Percentiles rank a stretch among this genome's conserved stretches.
phyloP scores from a whole-genome alignment of 2,888 invertebrate genomes.

The Chymomyza fuscimana region DNA sequence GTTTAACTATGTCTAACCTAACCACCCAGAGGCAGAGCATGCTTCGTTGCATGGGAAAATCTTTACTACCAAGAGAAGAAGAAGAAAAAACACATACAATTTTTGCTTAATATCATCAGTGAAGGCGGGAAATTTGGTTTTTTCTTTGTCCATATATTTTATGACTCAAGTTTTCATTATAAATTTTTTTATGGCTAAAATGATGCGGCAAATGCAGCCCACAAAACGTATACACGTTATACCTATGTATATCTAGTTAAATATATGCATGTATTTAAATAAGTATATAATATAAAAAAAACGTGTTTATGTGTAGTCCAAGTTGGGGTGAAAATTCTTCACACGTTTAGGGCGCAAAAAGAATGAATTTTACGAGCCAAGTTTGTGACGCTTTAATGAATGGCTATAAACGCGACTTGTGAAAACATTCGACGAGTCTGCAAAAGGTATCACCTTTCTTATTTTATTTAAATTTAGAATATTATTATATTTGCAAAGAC shows the following conservation, averaged over 20 bases:
- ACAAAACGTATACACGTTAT: not conserved
- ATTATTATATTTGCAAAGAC: no score
- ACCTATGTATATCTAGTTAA: not conserved
- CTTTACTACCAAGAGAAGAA: conserved; percentile 7
- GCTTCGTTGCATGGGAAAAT: conserved; percentile 57
- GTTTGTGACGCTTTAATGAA: conserved; percentile 35
- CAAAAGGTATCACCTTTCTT: no score
- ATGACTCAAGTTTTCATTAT: conserved; percentile 59
- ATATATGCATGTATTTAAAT: not conserved
- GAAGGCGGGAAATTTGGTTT: not conserved
- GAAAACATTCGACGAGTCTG: no score
- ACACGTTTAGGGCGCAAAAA: conserved; percentile 52
- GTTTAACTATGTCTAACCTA: not conserved
- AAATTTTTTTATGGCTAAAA: conserved; percentile 51
- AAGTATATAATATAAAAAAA: not conserved
- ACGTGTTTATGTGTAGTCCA: not conserved
- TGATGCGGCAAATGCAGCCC: conserved; percentile 15
- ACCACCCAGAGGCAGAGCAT: conserved; percentile 31
- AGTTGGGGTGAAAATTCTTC: conserved; percentile 41
- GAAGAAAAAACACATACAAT: conserved; percentile 22
- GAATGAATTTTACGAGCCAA: conserved; percentile 50
- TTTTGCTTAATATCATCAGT: conserved; percentile 35
- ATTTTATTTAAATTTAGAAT: no score
- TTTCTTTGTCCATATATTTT: conserved; percentile 39
- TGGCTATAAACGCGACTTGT: not conserved